Percentiles rank a stretch among this genome's conserved stretches.
Evolutionary conservation across 1,140 invertebrate genomes (phyloP).

Genomic region (Himalopsyche phryganea): DNA sequence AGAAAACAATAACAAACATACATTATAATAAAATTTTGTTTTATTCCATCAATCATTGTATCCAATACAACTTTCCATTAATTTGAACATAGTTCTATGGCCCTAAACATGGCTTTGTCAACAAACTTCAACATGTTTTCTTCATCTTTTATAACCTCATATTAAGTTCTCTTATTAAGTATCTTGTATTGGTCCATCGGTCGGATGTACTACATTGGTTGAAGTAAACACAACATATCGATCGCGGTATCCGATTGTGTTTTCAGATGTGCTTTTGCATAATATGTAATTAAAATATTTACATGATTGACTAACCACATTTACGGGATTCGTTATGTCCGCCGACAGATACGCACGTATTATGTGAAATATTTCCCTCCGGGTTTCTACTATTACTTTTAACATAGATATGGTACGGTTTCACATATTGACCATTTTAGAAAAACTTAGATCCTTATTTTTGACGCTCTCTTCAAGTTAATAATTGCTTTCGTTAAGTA

Average conservation of each 20-base stretch:
- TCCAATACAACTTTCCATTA: slow-evolving; percentile 30
- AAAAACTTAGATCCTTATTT: slow-evolving; percentile 10
- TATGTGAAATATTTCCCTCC: slow-evolving; percentile 17
- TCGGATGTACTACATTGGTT: slow-evolving; percentile 33
- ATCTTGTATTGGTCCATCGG: slow-evolving; percentile 33
- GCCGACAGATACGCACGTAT: slow-evolving; percentile 14
- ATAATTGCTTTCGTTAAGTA: slow-evolving; percentile 17
- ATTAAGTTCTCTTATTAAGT: slow-evolving; percentile 26
- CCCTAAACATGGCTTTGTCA: slow-evolving; percentile 34
- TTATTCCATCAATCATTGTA: slow-evolving; percentile 33
- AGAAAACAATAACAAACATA: slow-evolving; percentile 6
- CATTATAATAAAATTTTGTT: slow-evolving; percentile 32
- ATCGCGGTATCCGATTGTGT: slow-evolving; percentile 23
- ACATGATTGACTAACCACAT: slow-evolving; percentile 35
- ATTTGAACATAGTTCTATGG: slow-evolving; percentile 36
- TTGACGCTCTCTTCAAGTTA: slow-evolving; percentile 1
- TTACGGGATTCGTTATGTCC: slow-evolving; percentile 23
- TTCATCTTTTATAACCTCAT: slow-evolving; percentile 35
- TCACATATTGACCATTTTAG: slow-evolving; percentile 16
- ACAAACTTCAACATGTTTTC: slow-evolving; percentile 35
- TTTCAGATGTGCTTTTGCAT: slow-evolving; percentile 26
- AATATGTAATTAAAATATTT: slow-evolving; percentile 27
- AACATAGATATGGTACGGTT: slow-evolving; percentile 26
- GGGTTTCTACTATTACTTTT: slow-evolving; percentile 13
- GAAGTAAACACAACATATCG: slow-evolving; percentile 14